phyloP scores from a whole-genome alignment of 1,140 invertebrate species.

The Microplitis mediator region DNA sequence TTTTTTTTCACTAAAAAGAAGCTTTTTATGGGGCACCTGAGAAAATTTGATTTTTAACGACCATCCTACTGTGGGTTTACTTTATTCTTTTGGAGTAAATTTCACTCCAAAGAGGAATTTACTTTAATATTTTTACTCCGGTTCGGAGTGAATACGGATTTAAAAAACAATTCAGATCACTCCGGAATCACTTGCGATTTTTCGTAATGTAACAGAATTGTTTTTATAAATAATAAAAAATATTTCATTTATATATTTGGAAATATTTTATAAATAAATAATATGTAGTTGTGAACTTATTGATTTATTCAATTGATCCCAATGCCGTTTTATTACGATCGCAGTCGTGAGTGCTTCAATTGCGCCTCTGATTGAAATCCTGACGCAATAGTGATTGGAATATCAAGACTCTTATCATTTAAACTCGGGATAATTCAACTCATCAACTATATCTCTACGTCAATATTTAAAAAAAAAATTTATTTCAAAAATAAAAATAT shows the following conservation, averaged over 20 bases:
- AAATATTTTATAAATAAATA: not conserved
- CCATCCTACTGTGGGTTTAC: too few species aligned
- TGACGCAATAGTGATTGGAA: not conserved
- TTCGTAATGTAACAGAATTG: not conserved
- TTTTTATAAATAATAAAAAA: not conserved
- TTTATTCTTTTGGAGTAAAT: too few species aligned
- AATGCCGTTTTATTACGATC: not conserved
- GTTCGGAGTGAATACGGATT: too few species aligned
- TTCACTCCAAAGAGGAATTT: too few species aligned
- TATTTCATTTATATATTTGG: not conserved
- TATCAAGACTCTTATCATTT: not conserved
- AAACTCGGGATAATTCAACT: not conserved
- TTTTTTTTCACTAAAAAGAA: too few species aligned
- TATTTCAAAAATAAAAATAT: not conserved
- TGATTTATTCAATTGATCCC: not conserved
- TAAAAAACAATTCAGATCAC: too few species aligned
- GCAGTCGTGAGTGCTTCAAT: not conserved
- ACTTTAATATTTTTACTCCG: too few species aligned
- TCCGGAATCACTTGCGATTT: too few species aligned
- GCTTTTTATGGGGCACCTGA: too few species aligned
- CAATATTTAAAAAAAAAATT: not conserved
- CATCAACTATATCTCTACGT: not conserved
- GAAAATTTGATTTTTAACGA: too few species aligned
- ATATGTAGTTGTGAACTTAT: not conserved
- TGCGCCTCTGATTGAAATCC: not conserved